Evolutionary conservation across 1,140 invertebrate species (phyloP).

Genomic region (Oreohelix idahoensis): DNA sequence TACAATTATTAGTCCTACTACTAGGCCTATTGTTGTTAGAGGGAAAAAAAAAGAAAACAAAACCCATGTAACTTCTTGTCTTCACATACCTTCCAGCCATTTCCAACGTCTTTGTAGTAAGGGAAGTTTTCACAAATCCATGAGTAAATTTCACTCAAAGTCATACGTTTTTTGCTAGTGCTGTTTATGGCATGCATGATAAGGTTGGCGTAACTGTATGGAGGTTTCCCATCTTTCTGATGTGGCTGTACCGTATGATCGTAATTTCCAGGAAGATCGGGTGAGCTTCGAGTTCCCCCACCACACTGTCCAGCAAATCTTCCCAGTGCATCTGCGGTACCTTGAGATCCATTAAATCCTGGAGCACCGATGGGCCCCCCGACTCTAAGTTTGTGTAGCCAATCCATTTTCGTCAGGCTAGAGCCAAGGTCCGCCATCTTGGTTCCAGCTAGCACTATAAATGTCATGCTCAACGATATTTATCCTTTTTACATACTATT

Average conservation of each 20-base stretch:
- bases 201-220: constrained; percentile 81
- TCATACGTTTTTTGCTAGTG: constrained; percentile 77
- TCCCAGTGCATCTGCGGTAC: constrained; percentile 42
- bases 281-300: constrained; percentile 57
- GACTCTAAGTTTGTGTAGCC: constrained; percentile 75
- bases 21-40: too few species aligned
- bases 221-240: constrained; percentile 75
- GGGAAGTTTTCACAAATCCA: constrained; percentile 76
- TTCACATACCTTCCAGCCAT: constrained; percentile 80
- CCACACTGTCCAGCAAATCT: constrained; percentile 54
- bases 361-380: constrained; percentile 68
- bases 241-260: constrained; percentile 57
- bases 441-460: constrained; percentile 36
- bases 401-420: constrained; percentile 77
- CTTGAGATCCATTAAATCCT: constrained; percentile 51
- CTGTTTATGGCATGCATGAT: constrained; percentile 83
- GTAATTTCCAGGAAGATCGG: constrained; percentile 63
- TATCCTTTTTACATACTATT: too few species aligned
- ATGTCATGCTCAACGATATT: background rate
- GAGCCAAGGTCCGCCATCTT: constrained; percentile 74
- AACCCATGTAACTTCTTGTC: too few species aligned
- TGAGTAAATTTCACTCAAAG: constrained; percentile 75
- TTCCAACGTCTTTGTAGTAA: constrained; percentile 80
- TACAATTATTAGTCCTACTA: too few species aligned
- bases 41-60: too few species aligned